Evolutionary conservation across 2,888 invertebrate genomes (phyloP).

Genomic region (Mactromeris polynyma): DNA sequence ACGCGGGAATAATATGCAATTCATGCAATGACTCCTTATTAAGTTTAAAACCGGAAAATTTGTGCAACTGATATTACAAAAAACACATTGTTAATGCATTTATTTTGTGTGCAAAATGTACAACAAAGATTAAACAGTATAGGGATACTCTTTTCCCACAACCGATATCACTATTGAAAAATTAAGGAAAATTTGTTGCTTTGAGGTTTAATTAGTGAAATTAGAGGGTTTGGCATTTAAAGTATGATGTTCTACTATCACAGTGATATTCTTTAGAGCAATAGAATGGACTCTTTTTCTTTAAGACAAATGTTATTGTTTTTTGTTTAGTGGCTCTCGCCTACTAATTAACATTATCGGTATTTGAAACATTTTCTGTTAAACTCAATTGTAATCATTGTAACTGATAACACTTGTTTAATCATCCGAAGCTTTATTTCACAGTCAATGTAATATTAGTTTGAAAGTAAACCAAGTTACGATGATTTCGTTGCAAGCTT

Average conservation of each 20-base stretch:
- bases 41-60: no score
- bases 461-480: neutral
- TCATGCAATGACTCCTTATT: no score
- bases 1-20: no score
- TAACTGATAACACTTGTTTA: neutral
- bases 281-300: neutral
- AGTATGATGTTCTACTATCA: neutral
- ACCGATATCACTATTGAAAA: neutral
- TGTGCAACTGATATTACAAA: no score
- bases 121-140: no score
- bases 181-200: neutral
- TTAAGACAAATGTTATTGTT: neutral
- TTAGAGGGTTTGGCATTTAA: neutral
- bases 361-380: neutral
- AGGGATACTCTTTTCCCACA: neutral
- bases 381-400: neutral
- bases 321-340: neutral
- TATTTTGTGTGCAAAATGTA: no score
- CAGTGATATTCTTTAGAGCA: neutral
- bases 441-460: neutral
- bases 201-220: neutral
- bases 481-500: neutral
- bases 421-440: neutral
- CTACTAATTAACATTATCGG: neutral
- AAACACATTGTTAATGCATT: no score